Evolutionary conservation across 2,797 vertebrate species (phyloP).

Genomic region (Gephyroberyx darwinii): DNA sequence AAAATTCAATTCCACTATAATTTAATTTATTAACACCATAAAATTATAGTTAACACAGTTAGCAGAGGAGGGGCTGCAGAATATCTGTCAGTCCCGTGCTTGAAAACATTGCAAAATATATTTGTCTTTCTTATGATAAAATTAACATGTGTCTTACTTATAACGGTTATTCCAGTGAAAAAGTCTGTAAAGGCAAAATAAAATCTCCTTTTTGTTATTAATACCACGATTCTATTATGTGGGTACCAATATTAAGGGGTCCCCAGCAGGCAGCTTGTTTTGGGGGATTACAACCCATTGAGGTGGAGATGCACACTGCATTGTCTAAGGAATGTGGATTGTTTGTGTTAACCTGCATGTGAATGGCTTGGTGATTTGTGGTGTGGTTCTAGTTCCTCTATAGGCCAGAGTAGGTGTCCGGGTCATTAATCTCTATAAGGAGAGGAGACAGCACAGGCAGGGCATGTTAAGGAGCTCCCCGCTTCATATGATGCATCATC

Average conservation of each 20-base stretch:
- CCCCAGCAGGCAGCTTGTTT: slow-evolving; percentile 14
- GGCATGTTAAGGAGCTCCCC: slow-evolving; percentile 33
- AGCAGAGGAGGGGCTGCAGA: too few species aligned
- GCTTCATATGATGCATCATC: slow-evolving; percentile 38
- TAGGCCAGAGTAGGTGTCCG: slow-evolving; percentile 32
- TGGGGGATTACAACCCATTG: slow-evolving; percentile 34
- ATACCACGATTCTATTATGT: too few species aligned
- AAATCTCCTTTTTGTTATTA: neutral
- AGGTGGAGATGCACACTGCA: slow-evolving; percentile 26
- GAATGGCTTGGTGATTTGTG: slow-evolving; percentile 47
- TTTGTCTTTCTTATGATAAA: too few species aligned
- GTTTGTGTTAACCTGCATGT: slow-evolving; percentile 20
- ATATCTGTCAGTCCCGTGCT: too few species aligned
- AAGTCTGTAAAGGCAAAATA: neutral
- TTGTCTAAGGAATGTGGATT: slow-evolving; percentile 37
- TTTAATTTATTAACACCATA: too few species aligned
- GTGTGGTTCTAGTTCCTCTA: slow-evolving; percentile 25
- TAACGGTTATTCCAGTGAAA: neutral
- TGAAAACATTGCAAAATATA: too few species aligned
- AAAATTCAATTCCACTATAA: too few species aligned
- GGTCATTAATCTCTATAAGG: slow-evolving; percentile 66
- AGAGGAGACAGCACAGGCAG: slow-evolving; percentile 31
- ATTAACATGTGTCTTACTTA: too few species aligned
- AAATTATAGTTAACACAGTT: too few species aligned
- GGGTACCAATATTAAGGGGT: neutral